phyloP scores from a whole-genome alignment of 2,888 invertebrate genomes.

The Drosophila nigricruria region DNA sequence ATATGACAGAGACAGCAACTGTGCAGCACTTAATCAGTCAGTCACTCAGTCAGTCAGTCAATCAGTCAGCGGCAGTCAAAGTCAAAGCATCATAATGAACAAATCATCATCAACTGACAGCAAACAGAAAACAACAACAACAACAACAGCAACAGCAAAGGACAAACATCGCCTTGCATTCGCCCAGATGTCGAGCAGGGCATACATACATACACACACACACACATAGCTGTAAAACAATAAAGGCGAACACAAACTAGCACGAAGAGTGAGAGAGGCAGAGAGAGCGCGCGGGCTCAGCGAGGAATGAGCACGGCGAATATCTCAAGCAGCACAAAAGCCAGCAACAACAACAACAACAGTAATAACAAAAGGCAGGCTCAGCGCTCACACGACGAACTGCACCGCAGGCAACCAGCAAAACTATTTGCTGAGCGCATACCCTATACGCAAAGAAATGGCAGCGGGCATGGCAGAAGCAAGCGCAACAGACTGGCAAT shows the following conservation, averaged over 20 bases:
- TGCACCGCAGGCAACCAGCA: slow-evolving; percentile 30
- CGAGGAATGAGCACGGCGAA: slow-evolving; percentile 21
- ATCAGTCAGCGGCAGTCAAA: slow-evolving; percentile 27
- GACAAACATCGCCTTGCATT: slow-evolving; percentile 9
- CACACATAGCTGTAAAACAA: slow-evolving; percentile 7
- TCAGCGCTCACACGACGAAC: slow-evolving; percentile 24
- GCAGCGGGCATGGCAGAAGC: not conserved
- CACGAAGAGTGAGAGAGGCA: not conserved
- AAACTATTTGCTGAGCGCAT: slow-evolving; percentile 37
- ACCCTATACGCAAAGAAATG: slow-evolving; percentile 27
- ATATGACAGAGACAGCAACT: slow-evolving; percentile 34
- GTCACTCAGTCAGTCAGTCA: slow-evolving; percentile 37
- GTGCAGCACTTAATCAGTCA: slow-evolving; percentile 33
- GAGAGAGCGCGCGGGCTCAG: not conserved
- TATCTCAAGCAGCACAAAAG: slow-evolving; percentile 61
- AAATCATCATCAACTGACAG: slow-evolving; percentile 50
- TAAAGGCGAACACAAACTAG: slow-evolving; percentile 9
- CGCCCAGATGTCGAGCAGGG: slow-evolving; percentile 9
- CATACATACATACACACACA: not conserved
- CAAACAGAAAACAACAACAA: slow-evolving; percentile 25
- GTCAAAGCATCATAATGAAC: slow-evolving; percentile 42
- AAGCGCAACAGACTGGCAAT: not conserved
- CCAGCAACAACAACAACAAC: slow-evolving; percentile 38
- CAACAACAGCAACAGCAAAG: slow-evolving; percentile 28
- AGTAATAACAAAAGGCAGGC: slow-evolving; percentile 27